Percentiles rank a stretch among this genome's conserved stretches.
Conservation (phyloP, 2,888 invertebrate genomes). For the Toxonevra muliebris region DNA sequence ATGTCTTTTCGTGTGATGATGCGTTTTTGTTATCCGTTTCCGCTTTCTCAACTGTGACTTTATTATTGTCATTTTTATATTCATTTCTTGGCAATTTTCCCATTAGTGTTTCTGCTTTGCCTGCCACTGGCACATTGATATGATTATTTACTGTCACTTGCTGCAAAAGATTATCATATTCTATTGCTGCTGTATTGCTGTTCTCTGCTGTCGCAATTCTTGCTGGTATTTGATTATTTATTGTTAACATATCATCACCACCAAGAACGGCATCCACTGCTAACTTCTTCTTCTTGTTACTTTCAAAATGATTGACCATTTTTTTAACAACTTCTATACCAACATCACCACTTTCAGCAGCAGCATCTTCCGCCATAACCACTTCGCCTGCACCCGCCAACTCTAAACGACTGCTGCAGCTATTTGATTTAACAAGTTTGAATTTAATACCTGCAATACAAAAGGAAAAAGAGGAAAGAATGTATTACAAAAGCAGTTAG, state of each 20-base stretch:
- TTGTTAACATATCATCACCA: slow-evolving; percentile 56
- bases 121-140: slow-evolving; percentile 54
- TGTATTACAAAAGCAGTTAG: not conserved
- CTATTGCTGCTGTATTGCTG: slow-evolving; percentile 22
- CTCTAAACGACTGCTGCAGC: slow-evolving; percentile 84
- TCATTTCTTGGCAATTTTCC: not conserved
- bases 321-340: slow-evolving; percentile 60
- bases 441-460: slow-evolving; percentile 73
- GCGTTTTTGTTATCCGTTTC: slow-evolving; percentile 21
- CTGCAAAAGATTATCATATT: slow-evolving; percentile 28
- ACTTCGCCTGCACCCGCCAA: slow-evolving; percentile 71
- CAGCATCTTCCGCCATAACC: slow-evolving; percentile 12
- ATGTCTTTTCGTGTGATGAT: slow-evolving; percentile 40
- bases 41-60: slow-evolving; percentile 12
- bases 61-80: not conserved
- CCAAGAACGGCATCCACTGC: slow-evolving; percentile 6
- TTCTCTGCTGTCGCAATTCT: slow-evolving; percentile 24
- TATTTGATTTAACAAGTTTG: slow-evolving; percentile 84
- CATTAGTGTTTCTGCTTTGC: slow-evolving; percentile 20
- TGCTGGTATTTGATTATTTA: slow-evolving; percentile 60
- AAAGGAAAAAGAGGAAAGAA: slow-evolving; percentile 10
- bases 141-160: slow-evolving; percentile 65
- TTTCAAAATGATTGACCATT: slow-evolving; percentile 63
- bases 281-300: slow-evolving; percentile 36
- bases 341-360: slow-evolving; percentile 28